Base-by-base conservation (phyloP, 2,888 invertebrate species). In the Tanytarsus gracilentus region DNA sequence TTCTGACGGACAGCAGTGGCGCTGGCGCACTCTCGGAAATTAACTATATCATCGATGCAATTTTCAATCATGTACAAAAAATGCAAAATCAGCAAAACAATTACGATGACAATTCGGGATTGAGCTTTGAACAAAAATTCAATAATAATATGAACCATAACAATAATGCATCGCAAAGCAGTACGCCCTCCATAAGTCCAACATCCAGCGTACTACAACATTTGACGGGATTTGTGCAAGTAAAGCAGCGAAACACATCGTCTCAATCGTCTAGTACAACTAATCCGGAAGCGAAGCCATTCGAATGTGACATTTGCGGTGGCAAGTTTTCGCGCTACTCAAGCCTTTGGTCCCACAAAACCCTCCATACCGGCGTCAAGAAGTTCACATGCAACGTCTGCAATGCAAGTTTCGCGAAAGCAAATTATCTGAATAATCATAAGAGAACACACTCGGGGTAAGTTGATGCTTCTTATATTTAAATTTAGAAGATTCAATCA, bases 21-120 rank as follows among this genome's bases (percentile, higher is more conserved):
- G 75, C 84, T 14, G 98, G 98, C 11, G 98, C 91, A 3, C 98
- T 99, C 97, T 96, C 96, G 3, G 90, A 92, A 71, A 85, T 94
- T 4, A 71, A 78, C 40, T 82, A 82, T 48, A 90, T 92, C 67
- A 80, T 87, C 27, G 71, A 79, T 64, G 66, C 66, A 63, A 64
- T 68, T 63, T 62, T 67, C 21, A 55, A 55, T 26, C 55, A 55
- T 27, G 55, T 55, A 27, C 55, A 55, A 55, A 39, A 40, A 16
- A 25, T 55, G 6, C 55, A 55, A 39, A 18, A 55, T 40, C 55
- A 55, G 26, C 33, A 33, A 33, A n/a, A 11, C 9, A 11, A n/a
- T 33, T 33, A 23, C 14, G 23, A 25, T 14, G 9, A 26, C 11
- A 40, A 33, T 21, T 29, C 27, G 21, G 21, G 4, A 39, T n/a